Percentiles rank a stretch among this genome's conserved stretches.
These are phyloP conservation scores for Leptoclinus maculatus DNA, from an alignment of 2,797 vertebrate genomes.

Conservation along the genomic window DNA sequence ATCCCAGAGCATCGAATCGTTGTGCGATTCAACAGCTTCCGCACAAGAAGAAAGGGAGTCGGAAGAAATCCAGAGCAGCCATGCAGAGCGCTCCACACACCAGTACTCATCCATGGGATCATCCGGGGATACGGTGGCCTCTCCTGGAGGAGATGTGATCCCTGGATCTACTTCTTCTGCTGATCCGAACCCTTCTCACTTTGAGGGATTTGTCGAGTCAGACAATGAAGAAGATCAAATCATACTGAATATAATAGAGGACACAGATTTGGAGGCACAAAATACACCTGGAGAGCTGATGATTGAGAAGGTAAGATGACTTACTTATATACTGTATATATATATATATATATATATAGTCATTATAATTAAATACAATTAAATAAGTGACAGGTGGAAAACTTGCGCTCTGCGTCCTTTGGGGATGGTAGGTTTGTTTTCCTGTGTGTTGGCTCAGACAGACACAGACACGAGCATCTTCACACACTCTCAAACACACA, in stretches of 20 bases:
- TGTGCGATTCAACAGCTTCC: slow-evolving; percentile 13
- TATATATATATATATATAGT: not conserved
- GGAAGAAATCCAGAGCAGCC: slow-evolving; percentile 23
- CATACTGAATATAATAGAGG: slow-evolving; percentile 71
- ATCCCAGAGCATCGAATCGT: not conserved
- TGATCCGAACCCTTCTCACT: slow-evolving; percentile 14
- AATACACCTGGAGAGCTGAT: slow-evolving; percentile 10
- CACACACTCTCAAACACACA: slow-evolving; percentile 3
- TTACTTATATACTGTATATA: not conserved
- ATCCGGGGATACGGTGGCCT: slow-evolving; percentile 7
- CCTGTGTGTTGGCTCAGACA: not conserved
- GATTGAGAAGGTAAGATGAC: slow-evolving; percentile 65
- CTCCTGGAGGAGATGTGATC: slow-evolving; percentile 32
- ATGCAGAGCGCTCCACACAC: not conserved
- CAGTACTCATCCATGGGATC: slow-evolving; percentile 27
- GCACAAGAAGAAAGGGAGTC: slow-evolving; percentile 32
- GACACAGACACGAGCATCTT: not conserved
- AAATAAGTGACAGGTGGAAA: not conserved
- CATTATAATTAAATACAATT: not conserved
- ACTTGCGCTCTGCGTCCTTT: not conserved
- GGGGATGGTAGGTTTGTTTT: not conserved
- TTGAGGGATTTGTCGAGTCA: slow-evolving; percentile 20
- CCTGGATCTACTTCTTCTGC: slow-evolving; percentile 18
- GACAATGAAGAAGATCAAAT: slow-evolving; percentile 41
- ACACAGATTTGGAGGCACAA: slow-evolving; percentile 58